Evolutionary conservation across 1,140 invertebrate species (phyloP).

Genomic region (Drosophila tani): DNA sequence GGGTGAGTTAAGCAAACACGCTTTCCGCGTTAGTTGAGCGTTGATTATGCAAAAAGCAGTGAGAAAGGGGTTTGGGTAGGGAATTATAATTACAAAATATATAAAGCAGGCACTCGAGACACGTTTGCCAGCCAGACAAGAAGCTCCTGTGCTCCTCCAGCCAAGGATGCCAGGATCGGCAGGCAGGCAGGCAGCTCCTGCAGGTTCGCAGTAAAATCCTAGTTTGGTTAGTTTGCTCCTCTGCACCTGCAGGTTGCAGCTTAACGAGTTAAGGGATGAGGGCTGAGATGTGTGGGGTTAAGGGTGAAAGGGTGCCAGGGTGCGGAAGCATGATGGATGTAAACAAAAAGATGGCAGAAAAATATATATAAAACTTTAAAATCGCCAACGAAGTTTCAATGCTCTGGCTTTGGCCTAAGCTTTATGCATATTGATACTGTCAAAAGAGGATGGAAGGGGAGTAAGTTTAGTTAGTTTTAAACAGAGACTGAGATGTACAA

Average conservation of each 20-base stretch:
- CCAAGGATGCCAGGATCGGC: constrained; percentile 13
- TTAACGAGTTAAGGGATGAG: constrained; percentile 34
- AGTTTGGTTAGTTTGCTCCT: constrained; percentile 33
- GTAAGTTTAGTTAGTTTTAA: not conserved
- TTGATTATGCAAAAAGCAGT: constrained; percentile 62
- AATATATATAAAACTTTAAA: constrained; percentile 1
- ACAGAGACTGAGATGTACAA: not conserved
- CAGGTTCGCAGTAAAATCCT: constrained; percentile 6
- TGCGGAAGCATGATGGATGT: constrained; percentile 33
- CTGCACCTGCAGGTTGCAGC: constrained; percentile 13
- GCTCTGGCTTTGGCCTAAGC: constrained; percentile 11
- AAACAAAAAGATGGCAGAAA: constrained; percentile 29
- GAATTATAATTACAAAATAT: constrained; percentile 82
- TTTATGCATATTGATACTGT: constrained; percentile 35
- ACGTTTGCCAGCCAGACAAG: constrained; percentile 47
- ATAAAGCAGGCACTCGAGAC: constrained; percentile 76
- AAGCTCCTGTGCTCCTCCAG: constrained; percentile 1
- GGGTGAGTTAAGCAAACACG: constrained; percentile 71
- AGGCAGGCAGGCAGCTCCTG: not conserved
- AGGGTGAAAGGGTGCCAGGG: not conserved
- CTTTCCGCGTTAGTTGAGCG: constrained; percentile 41
- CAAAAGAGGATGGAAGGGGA: not conserved
- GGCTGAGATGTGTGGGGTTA: not conserved
- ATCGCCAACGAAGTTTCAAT: constrained; percentile 15
- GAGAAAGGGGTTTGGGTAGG: constrained; percentile 2